phyloP scores from a whole-genome alignment of 2,113 vertebrate species.

The Muntiacus reevesi region DNA sequence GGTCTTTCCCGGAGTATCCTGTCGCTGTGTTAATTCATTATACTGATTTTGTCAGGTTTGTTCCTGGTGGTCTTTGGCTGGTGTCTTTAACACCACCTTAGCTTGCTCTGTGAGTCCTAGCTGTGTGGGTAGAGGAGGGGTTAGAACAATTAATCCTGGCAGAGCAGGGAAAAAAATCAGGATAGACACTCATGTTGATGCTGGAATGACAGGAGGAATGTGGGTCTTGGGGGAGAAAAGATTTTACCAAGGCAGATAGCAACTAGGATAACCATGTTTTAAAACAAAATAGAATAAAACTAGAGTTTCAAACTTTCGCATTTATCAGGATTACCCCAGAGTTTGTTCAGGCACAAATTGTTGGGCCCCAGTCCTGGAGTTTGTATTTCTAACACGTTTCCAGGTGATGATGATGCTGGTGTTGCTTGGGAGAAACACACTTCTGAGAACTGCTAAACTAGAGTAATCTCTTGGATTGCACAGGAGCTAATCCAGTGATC shows the following conservation, averaged over 20 bases:
- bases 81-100: not conserved
- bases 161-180: not conserved
- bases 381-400: not conserved
- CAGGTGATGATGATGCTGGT: not conserved
- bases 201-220: not conserved
- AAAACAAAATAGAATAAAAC: not conserved
- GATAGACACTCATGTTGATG: not conserved
- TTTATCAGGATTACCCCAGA: not conserved
- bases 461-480: not conserved
- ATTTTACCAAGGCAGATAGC: not conserved
- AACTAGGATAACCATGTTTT: not conserved
- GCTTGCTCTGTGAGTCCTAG: not conserved
- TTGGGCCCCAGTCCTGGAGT: too few relatives aligned
- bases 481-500: not conserved
- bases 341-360: not conserved
- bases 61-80: not conserved
- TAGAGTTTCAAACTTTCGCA: not conserved
- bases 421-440: not conserved
- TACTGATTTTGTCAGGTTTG: not conserved
- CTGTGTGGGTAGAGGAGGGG: not conserved
- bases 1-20: not conserved
- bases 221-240: not conserved
- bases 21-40: not conserved
- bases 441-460: not conserved
- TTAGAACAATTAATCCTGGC: too few relatives aligned